Evolutionary conservation across 2,888 invertebrate genomes (phyloP).

Genomic region (Tipula unca): DNA sequence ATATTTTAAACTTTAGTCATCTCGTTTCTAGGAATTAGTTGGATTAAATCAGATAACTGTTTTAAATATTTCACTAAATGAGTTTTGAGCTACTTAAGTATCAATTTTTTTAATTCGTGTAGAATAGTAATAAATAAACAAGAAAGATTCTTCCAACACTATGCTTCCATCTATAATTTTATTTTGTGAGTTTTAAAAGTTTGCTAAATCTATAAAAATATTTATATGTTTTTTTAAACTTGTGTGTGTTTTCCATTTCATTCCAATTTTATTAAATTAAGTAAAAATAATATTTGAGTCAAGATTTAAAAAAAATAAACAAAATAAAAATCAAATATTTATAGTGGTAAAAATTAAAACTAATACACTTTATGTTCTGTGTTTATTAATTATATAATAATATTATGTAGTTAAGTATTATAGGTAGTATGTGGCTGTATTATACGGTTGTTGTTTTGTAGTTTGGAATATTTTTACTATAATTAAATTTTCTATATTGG

Average conservation of each 20-base stretch:
- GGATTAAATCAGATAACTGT: too few species aligned
- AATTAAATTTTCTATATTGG: slow-evolving; percentile 8
- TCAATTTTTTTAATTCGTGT: neutral
- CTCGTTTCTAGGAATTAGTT: too few species aligned
- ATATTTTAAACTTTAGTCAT: too few species aligned
- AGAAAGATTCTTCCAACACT: too few species aligned
- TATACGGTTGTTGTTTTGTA: neutral
- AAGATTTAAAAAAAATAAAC: neutral
- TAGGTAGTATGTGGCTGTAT: neutral
- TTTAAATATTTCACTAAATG: too few species aligned
- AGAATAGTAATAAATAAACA: too few species aligned
- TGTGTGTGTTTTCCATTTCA: too few species aligned
- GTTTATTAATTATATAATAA: too few species aligned
- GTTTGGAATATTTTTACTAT: neutral
- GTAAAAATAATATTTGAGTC: neutral
- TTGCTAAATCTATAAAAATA: too few species aligned
- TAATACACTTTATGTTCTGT: neutral
- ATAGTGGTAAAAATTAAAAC: neutral
- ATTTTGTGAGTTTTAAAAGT: too few species aligned
- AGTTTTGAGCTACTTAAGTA: neutral
- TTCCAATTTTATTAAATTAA: neutral
- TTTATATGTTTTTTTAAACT: too few species aligned
- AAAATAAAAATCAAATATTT: neutral
- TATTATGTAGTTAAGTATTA: neutral
- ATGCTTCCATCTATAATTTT: too few species aligned